Evolutionary conservation across 2,797 vertebrate species (phyloP).

Genomic region (Sebastes dallii): DNA sequence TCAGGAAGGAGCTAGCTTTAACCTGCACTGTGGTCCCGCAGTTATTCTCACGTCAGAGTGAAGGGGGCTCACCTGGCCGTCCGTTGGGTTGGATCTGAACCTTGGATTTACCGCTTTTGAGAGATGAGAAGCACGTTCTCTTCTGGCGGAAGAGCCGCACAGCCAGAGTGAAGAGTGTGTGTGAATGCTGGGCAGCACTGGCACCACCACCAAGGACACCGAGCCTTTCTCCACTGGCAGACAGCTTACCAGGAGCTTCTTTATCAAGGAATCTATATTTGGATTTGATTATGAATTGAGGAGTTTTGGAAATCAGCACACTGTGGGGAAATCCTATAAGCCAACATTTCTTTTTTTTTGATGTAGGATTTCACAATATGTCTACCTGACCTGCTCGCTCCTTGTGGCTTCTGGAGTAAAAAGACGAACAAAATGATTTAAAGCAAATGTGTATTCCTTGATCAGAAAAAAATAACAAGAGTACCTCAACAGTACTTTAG

Average conservation of each 20-base stretch:
- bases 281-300: constrained; percentile 75
- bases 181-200: constrained; percentile 67
- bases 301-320: constrained; percentile 71
- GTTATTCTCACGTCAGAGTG: constrained; percentile 53
- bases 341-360: constrained; percentile 50
- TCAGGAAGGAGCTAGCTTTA: constrained; percentile 55
- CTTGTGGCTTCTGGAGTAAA: constrained; percentile 61
- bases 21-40: constrained; percentile 59
- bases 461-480: constrained; percentile 60
- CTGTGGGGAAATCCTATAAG: constrained; percentile 65
- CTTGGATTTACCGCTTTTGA: constrained; percentile 71
- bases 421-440: constrained; percentile 55
- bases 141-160: constrained; percentile 49
- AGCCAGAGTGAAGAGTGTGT: constrained; percentile 65
- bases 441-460: constrained; percentile 63
- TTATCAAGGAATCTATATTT: constrained; percentile 63
- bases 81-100: constrained; percentile 55
- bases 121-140: constrained; percentile 64
- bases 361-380: constrained; percentile 77
- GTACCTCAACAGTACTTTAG: constrained; percentile 78
- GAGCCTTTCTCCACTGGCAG: constrained; percentile 46
- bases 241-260: constrained; percentile 65
- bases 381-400: constrained; percentile 65
- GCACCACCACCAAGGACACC: constrained; percentile 65
- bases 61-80: constrained; percentile 56